Percentiles rank a stretch among this genome's conserved stretches.
Conservation (phyloP, 2,797 vertebrate genomes). For the Artibeus lituratus region DNA sequence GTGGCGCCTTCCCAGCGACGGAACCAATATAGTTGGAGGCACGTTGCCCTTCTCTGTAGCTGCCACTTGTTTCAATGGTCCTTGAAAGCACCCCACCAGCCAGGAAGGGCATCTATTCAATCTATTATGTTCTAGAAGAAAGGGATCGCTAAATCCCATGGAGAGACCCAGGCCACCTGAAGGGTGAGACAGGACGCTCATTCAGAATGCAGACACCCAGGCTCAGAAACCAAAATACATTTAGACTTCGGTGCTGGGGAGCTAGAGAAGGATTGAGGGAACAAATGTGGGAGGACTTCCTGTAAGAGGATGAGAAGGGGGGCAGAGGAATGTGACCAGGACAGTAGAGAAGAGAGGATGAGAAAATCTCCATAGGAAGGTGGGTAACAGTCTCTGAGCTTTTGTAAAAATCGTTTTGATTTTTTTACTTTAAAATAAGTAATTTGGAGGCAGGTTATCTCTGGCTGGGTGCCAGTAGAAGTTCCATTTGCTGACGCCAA, state of each 20-base stretch:
- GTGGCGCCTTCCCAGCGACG: neutral
- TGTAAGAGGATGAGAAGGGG: neutral
- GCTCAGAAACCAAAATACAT: neutral
- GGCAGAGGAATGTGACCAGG: neutral
- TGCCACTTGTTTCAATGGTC: neutral
- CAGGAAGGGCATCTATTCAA: neutral
- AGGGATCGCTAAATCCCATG: neutral
- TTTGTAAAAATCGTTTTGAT: neutral
- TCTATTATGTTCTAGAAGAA: neutral
- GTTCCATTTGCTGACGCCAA: neutral
- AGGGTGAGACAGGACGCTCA: neutral
- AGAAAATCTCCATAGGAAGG: neutral
- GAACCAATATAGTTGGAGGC: neutral
- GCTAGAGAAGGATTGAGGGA: neutral
- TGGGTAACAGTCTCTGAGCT: neutral
- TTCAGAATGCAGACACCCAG: neutral
- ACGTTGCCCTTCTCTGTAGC: neutral
- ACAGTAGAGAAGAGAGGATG: neutral
- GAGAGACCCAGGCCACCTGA: neutral
- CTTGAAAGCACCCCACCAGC: neutral
- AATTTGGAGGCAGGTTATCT: neutral
- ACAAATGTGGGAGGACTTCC: neutral
- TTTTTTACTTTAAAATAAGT: neutral
- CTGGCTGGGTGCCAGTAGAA: neutral
- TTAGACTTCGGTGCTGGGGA: neutral